Evolutionary conservation across 2,113 vertebrate species (phyloP).

Genomic region (Passerina amoena): DNA sequence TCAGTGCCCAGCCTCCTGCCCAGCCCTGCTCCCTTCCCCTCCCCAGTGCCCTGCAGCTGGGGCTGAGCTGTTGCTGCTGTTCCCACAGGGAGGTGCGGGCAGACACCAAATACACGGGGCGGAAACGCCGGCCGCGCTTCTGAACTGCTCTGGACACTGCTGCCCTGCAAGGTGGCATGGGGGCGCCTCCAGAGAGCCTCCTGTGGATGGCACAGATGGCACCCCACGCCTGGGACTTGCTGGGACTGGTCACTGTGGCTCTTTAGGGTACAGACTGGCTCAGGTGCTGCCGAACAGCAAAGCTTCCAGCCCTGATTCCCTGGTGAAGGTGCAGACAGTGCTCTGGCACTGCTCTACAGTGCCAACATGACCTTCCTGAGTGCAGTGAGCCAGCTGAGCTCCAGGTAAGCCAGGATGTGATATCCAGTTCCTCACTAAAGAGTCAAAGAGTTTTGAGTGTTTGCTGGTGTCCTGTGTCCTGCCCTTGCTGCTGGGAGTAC

Average conservation of each 20-base stretch:
- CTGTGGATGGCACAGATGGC: neutral
- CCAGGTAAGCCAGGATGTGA: neutral
- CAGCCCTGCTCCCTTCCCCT: neutral
- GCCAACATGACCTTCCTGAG: neutral
- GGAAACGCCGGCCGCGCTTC: conserved; percentile 87
- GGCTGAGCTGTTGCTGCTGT: neutral
- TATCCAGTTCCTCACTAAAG: neutral
- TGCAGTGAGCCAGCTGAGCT: neutral
- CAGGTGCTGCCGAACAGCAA: neutral
- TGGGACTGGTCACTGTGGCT: neutral
- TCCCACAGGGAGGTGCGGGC: conserved; percentile 85
- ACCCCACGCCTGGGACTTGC: neutral
- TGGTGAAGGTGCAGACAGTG: neutral
- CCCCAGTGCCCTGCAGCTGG: neutral
- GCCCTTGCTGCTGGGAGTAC: neutral
- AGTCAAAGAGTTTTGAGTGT: neutral
- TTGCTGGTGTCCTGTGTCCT: neutral
- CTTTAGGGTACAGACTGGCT: neutral
- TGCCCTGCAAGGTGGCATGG: neutral
- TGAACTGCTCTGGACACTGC: conserved; percentile 17
- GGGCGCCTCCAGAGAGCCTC: neutral
- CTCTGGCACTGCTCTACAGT: neutral
- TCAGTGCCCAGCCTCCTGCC: neutral
- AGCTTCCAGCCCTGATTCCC: neutral
- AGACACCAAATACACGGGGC: conserved; percentile 90